Percentiles rank a stretch among this genome's conserved stretches.
phyloP scores from a whole-genome alignment of 2,888 invertebrate species.

The Pycnomerus fuliginosus region DNA sequence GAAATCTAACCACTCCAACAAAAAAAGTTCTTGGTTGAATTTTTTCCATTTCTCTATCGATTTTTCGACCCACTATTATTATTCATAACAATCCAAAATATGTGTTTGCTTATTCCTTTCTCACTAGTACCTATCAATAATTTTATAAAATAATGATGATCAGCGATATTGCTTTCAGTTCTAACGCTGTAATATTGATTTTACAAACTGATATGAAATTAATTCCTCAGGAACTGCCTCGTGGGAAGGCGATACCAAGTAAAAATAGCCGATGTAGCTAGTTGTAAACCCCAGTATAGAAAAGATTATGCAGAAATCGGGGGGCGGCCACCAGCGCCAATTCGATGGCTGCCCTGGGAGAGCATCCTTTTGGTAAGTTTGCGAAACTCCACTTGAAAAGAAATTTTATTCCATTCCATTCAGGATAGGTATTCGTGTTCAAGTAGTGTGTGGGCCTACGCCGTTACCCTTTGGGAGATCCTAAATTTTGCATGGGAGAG shows the following conservation, averaged over 20 bases:
- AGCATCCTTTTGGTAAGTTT: conserved; percentile 60
- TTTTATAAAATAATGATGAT: too few relatives aligned
- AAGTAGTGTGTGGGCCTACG: conserved; percentile 65
- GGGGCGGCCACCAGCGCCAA: conserved; percentile 61
- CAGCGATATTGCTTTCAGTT: too few relatives aligned
- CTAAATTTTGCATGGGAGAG: conserved; percentile 61
- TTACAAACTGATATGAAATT: background rate
- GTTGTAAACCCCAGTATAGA: conserved; percentile 63
- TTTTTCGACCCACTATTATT: too few relatives aligned
- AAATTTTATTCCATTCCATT: conserved; percentile 26
- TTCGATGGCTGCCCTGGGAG: conserved; percentile 67
- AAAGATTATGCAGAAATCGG: conserved; percentile 66
- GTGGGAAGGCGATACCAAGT: conserved; percentile 62
- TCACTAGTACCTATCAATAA: too few relatives aligned
- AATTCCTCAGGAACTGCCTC: conserved; percentile 60
- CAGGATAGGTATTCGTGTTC: conserved; percentile 65
- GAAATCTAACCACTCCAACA: too few relatives aligned
- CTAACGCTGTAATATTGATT: too few relatives aligned
- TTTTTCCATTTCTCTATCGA: too few relatives aligned
- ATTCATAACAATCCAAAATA: too few relatives aligned
- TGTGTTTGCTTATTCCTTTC: too few relatives aligned
- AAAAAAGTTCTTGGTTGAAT: too few relatives aligned
- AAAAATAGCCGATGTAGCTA: conserved; percentile 64
- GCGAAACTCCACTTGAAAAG: background rate
- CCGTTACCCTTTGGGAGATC: conserved; percentile 66